Conservation (phyloP, 2,113 vertebrate genomes). For the Dolichallabes microphthalmus region DNA sequence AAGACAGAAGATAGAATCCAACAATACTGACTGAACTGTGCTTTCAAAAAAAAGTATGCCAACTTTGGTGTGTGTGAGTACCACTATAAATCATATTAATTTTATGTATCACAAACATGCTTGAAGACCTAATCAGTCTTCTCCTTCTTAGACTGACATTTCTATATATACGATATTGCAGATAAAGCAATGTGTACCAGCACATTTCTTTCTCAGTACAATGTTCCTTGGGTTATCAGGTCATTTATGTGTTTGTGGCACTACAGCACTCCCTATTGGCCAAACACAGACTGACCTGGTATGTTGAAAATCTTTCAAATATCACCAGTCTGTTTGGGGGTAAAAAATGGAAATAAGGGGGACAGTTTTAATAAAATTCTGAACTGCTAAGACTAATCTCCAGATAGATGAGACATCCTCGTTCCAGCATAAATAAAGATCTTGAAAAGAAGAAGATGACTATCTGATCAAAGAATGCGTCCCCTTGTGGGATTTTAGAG, state of each 20-base stretch:
- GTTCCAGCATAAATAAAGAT: neutral
- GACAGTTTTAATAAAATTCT: neutral
- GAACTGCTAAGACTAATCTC: neutral
- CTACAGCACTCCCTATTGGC: slow-evolving; percentile 12
- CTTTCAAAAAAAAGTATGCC: neutral
- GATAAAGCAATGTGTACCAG: neutral
- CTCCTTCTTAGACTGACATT: no score
- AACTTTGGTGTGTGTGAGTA: neutral
- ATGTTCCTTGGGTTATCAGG: neutral
- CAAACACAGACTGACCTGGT: neutral
- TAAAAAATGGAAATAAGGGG: neutral
- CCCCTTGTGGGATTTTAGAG: neutral
- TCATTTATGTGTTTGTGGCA: neutral
- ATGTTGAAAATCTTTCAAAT: neutral
- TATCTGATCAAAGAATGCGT: neutral
- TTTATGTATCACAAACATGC: neutral
- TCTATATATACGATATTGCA: no score
- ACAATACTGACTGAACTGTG: neutral
- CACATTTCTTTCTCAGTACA: neutral
- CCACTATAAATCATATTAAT: neutral
- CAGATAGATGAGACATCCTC: neutral
- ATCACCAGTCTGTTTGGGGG: neutral
- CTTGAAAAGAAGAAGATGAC: no score
- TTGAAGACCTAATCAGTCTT: neutral
- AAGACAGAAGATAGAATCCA: neutral